Evolutionary conservation across 2,888 invertebrate species (phyloP).

Genomic region (Erannis defoliaria): DNA sequence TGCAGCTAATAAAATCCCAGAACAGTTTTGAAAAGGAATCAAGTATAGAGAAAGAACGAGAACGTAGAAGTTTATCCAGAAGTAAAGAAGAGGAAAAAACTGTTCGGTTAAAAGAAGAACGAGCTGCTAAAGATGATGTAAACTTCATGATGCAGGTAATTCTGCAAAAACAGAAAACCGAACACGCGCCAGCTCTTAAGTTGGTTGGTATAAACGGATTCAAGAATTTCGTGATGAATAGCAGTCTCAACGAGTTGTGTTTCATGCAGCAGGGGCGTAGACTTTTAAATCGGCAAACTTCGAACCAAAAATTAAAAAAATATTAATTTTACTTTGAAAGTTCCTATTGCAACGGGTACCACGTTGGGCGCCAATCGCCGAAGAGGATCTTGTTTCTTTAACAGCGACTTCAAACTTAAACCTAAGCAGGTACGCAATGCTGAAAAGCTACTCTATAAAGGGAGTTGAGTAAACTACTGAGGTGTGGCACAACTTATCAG

Average conservation of each 20-base stretch:
- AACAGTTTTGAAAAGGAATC: slow-evolving; percentile 85
- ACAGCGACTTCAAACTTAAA: too few relatives aligned
- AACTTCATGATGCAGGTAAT: slow-evolving; percentile 83
- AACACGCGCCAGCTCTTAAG: too few relatives aligned
- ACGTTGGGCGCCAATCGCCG: neutral
- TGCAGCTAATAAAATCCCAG: slow-evolving; percentile 85
- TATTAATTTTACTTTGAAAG: too few relatives aligned
- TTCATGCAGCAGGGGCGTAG: too few relatives aligned
- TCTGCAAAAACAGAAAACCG: neutral
- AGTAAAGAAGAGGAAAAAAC: slow-evolving; percentile 81
- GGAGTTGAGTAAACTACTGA: too few relatives aligned
- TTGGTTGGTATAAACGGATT: too few relatives aligned
- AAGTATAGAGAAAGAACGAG: slow-evolving; percentile 80
- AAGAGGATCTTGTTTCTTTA: neutral
- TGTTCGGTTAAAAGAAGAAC: slow-evolving; percentile 66
- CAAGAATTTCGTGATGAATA: too few relatives aligned
- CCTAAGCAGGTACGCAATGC: too few relatives aligned
- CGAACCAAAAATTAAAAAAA: too few relatives aligned
- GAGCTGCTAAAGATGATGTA: slow-evolving; percentile 76
- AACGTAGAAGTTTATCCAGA: slow-evolving; percentile 76
- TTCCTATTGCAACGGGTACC: neutral
- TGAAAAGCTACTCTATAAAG: neutral
- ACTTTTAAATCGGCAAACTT: too few relatives aligned
- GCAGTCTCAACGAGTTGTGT: too few relatives aligned
- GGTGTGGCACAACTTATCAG: too few relatives aligned